Conservation (phyloP, 2,888 invertebrate species). For the Epicampocera succincta region DNA sequence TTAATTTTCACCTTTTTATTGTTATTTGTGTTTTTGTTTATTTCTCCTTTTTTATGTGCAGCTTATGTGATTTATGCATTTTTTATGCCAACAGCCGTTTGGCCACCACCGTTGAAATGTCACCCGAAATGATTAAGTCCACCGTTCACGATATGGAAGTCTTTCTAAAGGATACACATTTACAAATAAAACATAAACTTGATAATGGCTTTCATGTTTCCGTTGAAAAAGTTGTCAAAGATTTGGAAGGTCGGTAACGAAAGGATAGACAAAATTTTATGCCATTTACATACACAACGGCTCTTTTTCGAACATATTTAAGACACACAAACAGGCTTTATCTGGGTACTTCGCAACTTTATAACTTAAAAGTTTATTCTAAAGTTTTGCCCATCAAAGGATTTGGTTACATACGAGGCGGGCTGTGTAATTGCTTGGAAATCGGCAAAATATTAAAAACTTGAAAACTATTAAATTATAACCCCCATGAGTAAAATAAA, state of each 20-base stretch:
- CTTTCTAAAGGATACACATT: constrained; percentile 85
- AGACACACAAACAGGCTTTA: constrained; percentile 21
- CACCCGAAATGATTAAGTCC: constrained; percentile 83
- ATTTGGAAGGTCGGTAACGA: constrained; percentile 85
- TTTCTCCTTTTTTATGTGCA: constrained; percentile 76
- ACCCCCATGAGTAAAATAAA: no score
- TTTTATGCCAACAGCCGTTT: constrained; percentile 86
- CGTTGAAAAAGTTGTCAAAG: constrained; percentile 84
- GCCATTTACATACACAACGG: not conserved
- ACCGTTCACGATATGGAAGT: constrained; percentile 85
- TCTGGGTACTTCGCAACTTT: constrained; percentile 50
- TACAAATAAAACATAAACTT: constrained; percentile 84
- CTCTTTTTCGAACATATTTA: not conserved
- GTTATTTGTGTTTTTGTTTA: not conserved
- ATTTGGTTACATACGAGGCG: no score
- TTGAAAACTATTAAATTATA: no score
- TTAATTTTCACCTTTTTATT: constrained; percentile 31
- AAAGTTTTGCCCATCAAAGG: not conserved
- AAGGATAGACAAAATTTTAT: not conserved
- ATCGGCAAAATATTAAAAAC: no score
- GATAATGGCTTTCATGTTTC: constrained; percentile 84
- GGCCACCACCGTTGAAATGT: constrained; percentile 83
- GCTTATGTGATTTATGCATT: constrained; percentile 84
- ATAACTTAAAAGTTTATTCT: constrained; percentile 50
- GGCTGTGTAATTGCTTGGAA: not conserved